Evolutionary conservation across 2,797 vertebrate genomes (phyloP).

Genomic region (Aplochiton taeniatus): DNA sequence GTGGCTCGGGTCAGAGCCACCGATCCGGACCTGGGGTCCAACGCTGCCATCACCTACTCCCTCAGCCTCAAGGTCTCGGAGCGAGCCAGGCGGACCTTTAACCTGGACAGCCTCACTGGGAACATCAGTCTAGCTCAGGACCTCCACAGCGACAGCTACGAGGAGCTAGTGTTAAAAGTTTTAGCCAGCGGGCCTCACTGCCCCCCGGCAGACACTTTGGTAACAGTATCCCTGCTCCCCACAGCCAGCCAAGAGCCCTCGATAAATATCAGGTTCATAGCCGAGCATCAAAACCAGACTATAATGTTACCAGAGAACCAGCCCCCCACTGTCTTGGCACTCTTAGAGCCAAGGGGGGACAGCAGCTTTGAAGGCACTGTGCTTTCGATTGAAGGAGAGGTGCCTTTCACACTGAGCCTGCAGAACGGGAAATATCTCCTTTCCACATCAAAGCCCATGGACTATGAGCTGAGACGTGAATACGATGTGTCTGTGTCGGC

Average conservation of each 20-base stretch:
- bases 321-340: conserved; percentile 73
- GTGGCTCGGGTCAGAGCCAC: conserved; percentile 70
- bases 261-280: conserved; percentile 79
- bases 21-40: conserved; percentile 73
- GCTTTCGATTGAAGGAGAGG: conserved; percentile 70
- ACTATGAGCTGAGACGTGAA: conserved; percentile 72
- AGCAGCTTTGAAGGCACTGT: conserved; percentile 55
- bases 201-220: conserved; percentile 68
- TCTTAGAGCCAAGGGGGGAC: conserved; percentile 73
- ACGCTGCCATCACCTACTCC: conserved; percentile 73
- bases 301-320: conserved; percentile 79
- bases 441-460: conserved; percentile 75
- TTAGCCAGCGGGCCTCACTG: conserved; percentile 70
- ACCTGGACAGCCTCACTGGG: conserved; percentile 69
- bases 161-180: conserved; percentile 73
- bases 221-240: conserved; percentile 74
- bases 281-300: conserved; percentile 70
- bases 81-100: conserved; percentile 69
- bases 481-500: conserved; percentile 71
- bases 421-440: conserved; percentile 78
- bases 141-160: conserved; percentile 56
- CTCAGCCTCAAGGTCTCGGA: conserved; percentile 76
- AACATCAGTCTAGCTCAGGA: conserved; percentile 67
- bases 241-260: conserved; percentile 54
- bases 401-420: conserved; percentile 72